phyloP scores from a whole-genome alignment of 2,888 invertebrate genomes.

The Acanthosepion pharaonis region DNA sequence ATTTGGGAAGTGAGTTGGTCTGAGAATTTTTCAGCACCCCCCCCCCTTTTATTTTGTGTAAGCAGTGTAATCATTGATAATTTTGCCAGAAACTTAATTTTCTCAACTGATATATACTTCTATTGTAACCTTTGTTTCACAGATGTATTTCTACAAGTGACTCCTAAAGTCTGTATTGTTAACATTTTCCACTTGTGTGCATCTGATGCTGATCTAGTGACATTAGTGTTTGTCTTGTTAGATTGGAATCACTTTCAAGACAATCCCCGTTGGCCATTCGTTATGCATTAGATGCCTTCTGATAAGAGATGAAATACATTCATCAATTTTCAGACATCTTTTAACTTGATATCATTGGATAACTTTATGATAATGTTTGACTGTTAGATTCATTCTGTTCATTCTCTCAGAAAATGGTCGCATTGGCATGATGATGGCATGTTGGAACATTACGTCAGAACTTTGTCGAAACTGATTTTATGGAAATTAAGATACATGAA shows the following conservation, averaged over 20 bases:
- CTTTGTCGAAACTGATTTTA: too few relatives aligned
- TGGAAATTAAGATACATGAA: too few relatives aligned
- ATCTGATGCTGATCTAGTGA: background rate
- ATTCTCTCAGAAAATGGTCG: background rate
- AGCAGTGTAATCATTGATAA: too few relatives aligned
- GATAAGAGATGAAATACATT: constrained; percentile 23
- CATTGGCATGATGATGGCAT: background rate
- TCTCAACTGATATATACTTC: too few relatives aligned
- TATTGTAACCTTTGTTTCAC: too few relatives aligned
- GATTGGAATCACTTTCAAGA: background rate
- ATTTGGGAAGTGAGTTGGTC: too few relatives aligned
- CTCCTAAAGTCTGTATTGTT: background rate
- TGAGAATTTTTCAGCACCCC: too few relatives aligned
- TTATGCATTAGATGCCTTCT: background rate
- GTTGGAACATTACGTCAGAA: too few relatives aligned
- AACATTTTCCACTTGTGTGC: background rate
- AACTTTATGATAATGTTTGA: background rate
- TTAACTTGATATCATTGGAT: background rate
- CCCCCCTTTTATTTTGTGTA: too few relatives aligned
- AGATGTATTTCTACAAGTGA: too few relatives aligned
- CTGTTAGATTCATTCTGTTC: background rate
- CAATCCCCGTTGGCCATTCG: background rate
- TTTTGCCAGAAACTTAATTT: too few relatives aligned
- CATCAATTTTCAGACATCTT: constrained; percentile 7
- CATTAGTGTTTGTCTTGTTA: background rate